Base-by-base conservation (phyloP, 2,113 vertebrate species). In the Heliornis fulica region DNA sequence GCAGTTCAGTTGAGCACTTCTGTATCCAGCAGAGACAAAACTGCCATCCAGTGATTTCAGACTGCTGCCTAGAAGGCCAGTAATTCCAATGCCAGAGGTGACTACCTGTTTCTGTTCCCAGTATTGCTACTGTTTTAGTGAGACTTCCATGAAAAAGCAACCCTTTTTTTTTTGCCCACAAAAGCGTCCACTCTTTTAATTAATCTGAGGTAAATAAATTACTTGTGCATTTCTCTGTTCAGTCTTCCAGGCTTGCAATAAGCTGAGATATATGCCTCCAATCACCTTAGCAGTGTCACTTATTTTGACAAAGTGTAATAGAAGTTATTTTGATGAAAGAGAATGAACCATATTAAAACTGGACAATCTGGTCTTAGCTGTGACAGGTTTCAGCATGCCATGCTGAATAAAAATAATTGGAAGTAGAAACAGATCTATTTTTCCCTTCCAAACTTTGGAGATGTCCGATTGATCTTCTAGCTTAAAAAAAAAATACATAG, bases 371-470 rank as follows among this genome's bases (percentile, higher is more conserved):
- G 75, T 80, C 63, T 91, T 50, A 56, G 41, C 64, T 92, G 36
- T 90, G 90, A 92, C 92, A 96, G 71, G 46, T 70, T 97, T 90
- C 79, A 88, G 72, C 26, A 56, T 48, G 56, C 54, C 64, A 78
- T 12, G 19, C 2, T 64, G 83, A 96, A 83, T 74, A 93, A 93
- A 96, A 96, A 89, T 93, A 96, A 94, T 80, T 95, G 79, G 75
- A 93, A 66, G 9, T 69, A 84, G 54, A 90, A 95, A 94, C 10
- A 87, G 41, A 76, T 83, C 80, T 93, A 41, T 87, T 94, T 93
- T 91, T 86, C 51, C 66, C 26, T 83, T 83, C 65, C 45, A 65
- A 23, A 93, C 31, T 74, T 40, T 84, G 46, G 45, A 83, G 77
- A 78, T 70, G 60, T 83, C 86, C 45, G 59, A 94, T 14, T 94